These are phyloP conservation scores for Vidua chalybeata DNA, from an alignment of 2,113 vertebrate species.

Conservation along the genomic window DNA sequence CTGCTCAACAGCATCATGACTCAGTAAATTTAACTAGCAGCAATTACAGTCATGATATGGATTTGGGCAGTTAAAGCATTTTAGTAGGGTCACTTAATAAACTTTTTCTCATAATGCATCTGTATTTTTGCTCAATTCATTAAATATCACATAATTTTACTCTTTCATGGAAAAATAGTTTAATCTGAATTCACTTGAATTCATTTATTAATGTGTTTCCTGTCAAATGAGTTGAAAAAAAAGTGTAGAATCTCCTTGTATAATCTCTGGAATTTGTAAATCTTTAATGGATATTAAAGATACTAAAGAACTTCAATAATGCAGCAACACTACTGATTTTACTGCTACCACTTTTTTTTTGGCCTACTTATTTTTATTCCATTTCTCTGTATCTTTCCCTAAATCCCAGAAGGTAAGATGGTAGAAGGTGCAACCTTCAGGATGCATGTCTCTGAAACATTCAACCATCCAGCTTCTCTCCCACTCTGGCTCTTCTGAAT, in stretches of 20 bases:
- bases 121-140: background rate
- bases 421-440: background rate
- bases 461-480: background rate
- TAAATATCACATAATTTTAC: background rate
- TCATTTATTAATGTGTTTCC: background rate
- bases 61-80: background rate
- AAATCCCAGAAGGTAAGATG: background rate
- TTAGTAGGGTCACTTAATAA: background rate
- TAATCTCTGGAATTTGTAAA: background rate
- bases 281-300: background rate
- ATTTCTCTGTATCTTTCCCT: background rate
- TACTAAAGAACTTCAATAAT: background rate
- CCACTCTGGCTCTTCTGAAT: background rate
- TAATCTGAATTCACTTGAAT: background rate
- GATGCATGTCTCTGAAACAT: background rate
- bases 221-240: background rate
- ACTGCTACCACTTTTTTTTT: background rate
- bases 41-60: background rate
- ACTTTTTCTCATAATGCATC: background rate
- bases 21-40: background rate
- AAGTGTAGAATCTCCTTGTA: background rate
- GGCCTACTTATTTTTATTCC: background rate
- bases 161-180: background rate
- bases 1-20: too few relatives aligned
- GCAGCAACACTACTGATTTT: background rate